Evolutionary conservation across 2,113 vertebrate species (phyloP).

Genomic region (Salvelinus fontinalis): DNA sequence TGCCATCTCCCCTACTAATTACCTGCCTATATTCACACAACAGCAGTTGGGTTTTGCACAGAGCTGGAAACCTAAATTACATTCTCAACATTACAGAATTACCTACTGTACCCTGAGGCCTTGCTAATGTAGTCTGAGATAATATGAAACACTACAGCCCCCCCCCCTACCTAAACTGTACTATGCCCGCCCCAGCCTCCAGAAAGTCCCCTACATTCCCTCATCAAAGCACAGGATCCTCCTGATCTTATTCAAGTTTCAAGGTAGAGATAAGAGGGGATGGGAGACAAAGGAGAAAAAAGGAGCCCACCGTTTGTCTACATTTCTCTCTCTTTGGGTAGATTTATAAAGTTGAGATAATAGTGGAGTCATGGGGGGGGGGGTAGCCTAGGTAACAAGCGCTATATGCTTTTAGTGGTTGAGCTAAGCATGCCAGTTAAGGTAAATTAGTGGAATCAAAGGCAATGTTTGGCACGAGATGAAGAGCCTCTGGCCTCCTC

Average conservation of each 20-base stretch:
- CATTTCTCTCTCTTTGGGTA: slow-evolving; percentile 30
- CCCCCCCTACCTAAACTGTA: not conserved
- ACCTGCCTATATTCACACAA: slow-evolving; percentile 46
- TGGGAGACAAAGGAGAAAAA: not conserved
- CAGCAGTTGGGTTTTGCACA: slow-evolving; percentile 40
- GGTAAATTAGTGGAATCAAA: slow-evolving; percentile 38
- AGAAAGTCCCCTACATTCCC: slow-evolving; percentile 5
- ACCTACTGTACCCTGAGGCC: slow-evolving; percentile 3
- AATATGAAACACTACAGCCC: slow-evolving; percentile 32
- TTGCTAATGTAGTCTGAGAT: slow-evolving; percentile 40
- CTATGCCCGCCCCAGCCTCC: not conserved
- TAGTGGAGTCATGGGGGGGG: slow-evolving; percentile 12
- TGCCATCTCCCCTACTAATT: slow-evolving; percentile 32
- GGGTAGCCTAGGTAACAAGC: slow-evolving; percentile 48
- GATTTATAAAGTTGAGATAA: slow-evolving; percentile 57
- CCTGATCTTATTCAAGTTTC: slow-evolving; percentile 25
- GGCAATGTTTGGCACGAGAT: slow-evolving; percentile 69
- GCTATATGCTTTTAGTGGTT: slow-evolving; percentile 56
- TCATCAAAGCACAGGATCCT: slow-evolving; percentile 49
- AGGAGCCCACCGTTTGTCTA: slow-evolving; percentile 25
- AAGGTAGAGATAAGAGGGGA: slow-evolving; percentile 31
- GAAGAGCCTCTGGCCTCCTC: slow-evolving; percentile 38
- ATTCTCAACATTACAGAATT: slow-evolving; percentile 31
- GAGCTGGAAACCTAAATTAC: slow-evolving; percentile 41
- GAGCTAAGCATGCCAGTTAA: slow-evolving; percentile 50